These are phyloP conservation scores for Neomonachus schauinslandi DNA, from an alignment of 2,113 vertebrate genomes.

Conservation along the genomic window DNA sequence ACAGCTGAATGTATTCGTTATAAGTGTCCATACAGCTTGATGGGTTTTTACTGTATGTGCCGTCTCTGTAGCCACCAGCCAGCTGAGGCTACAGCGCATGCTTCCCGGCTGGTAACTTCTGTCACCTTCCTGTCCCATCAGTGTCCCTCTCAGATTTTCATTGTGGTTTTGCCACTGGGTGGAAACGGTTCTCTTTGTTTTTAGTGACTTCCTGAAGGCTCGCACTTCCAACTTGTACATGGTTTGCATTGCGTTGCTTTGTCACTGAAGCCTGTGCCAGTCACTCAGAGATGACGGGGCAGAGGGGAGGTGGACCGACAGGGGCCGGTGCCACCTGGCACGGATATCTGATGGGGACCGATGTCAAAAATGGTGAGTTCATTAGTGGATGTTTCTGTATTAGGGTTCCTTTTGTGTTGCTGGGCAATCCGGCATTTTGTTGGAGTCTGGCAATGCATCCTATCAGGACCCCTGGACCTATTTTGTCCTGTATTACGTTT, in stretches of 20 bases:
- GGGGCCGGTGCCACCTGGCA: neutral
- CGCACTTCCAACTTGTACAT: neutral
- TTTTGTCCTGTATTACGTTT: neutral
- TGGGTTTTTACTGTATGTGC: neutral
- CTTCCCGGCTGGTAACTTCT: neutral
- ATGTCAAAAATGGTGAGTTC: neutral
- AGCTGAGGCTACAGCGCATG: neutral
- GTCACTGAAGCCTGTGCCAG: neutral
- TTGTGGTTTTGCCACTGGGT: neutral
- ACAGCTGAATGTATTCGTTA: neutral
- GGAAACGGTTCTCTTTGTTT: neutral
- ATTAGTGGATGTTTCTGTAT: neutral
- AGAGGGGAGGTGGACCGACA: neutral
- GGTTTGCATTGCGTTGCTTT: neutral
- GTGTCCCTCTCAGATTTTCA: neutral
- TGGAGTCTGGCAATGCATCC: neutral
- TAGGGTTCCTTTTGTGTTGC: neutral
- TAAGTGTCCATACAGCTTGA: neutral
- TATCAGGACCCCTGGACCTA: neutral
- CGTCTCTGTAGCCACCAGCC: neutral
- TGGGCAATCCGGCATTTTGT: neutral
- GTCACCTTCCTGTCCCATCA: neutral
- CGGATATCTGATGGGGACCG: neutral
- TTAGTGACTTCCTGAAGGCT: neutral
- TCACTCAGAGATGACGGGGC: neutral